Conservation (phyloP, 2,888 invertebrate genomes). For the Malthinus seriepunctatus region DNA sequence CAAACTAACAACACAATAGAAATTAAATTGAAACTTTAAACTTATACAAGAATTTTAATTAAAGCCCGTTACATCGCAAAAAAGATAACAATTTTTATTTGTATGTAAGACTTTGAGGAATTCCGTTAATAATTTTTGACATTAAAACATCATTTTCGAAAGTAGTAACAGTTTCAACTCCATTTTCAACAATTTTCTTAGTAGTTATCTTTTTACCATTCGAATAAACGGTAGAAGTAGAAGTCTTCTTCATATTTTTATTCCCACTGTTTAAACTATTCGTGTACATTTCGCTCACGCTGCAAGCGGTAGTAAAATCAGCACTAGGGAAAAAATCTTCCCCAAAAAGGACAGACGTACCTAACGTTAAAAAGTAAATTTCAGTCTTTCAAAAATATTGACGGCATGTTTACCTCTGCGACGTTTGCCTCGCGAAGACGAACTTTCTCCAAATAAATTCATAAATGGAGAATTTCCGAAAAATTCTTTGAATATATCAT, state of each 20-base stretch:
- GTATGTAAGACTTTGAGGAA: conserved; percentile 52
- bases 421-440: not conserved
- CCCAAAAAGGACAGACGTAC: not conserved
- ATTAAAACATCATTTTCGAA: conserved; percentile 96
- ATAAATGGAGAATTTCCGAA: conserved; percentile 88
- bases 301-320: not conserved
- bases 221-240: conserved; percentile 73
- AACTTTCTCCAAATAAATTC: conserved; percentile 71
- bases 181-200: conserved; percentile 92
- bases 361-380: conserved; percentile 45
- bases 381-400: too few species aligned
- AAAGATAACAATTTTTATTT: not conserved
- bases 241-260: not conserved
- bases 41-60: too few species aligned
- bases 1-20: too few species aligned
- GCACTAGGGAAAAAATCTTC: not conserved
- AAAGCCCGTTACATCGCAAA: too few species aligned
- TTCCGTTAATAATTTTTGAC: conserved; percentile 96
- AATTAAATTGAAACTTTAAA: too few species aligned
- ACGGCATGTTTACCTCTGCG: not conserved
- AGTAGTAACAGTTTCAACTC: conserved; percentile 92
- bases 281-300: not conserved
- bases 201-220: conserved; percentile 97
- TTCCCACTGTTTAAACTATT: not conserved
- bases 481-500: conserved; percentile 98